Percentiles rank a stretch among this genome's conserved stretches.
phyloP scores from a whole-genome alignment of 2,888 invertebrate genomes.

The Teleogryllus oceanicus region DNA sequence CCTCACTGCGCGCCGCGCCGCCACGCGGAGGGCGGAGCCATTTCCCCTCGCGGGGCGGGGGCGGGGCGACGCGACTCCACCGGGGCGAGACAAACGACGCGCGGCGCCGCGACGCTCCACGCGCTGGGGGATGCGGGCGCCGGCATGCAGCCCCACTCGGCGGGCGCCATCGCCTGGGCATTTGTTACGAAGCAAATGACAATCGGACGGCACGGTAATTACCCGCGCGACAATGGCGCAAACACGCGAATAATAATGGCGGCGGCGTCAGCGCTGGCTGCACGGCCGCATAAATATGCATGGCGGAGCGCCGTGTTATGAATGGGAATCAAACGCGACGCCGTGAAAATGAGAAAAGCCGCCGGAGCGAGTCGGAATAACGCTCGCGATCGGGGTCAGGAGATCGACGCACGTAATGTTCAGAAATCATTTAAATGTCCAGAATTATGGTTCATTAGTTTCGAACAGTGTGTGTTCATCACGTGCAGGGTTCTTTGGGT shows the following conservation, averaged over 20 bases:
- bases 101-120: background rate
- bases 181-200: constrained; percentile 18
- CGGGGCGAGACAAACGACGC: too few species aligned
- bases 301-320: background rate
- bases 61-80: too few species aligned
- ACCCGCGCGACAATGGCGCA: constrained; percentile 5
- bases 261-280: background rate
- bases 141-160: background rate
- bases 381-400: background rate
- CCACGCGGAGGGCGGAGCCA: too few species aligned
- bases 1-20: too few species aligned
- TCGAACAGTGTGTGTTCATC: too few species aligned
- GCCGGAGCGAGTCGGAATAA: background rate
- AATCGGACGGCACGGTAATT: background rate
- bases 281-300: background rate
- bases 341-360: background rate
- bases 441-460: too few species aligned
- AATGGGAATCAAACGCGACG: background rate
- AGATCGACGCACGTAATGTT: too few species aligned
- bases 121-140: background rate
- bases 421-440: too few species aligned
- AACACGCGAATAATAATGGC: constrained; percentile 7
- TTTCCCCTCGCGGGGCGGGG: too few species aligned
- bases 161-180: background rate
- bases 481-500: too few species aligned